Evolutionary conservation across 2,888 invertebrate species (phyloP).

Genomic region (Aradus depressus): DNA sequence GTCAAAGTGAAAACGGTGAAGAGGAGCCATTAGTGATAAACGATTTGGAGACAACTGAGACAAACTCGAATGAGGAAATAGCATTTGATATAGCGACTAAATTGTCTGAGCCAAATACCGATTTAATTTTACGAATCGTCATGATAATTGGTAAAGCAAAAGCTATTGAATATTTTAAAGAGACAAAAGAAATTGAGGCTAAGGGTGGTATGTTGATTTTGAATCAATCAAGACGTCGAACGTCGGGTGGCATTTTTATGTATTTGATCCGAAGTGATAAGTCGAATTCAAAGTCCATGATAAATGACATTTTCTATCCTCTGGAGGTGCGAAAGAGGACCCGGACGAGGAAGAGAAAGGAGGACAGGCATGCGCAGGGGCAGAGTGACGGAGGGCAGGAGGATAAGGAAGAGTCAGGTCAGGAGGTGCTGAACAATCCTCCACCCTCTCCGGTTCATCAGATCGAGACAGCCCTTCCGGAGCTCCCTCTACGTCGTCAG

Average conservation of each 20-base stretch:
- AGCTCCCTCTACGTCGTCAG: conserved; percentile 16
- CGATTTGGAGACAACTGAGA: conserved; percentile 15
- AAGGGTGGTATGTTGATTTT: conserved; percentile 24
- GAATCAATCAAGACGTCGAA: conserved; percentile 20
- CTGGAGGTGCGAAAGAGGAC: background rate
- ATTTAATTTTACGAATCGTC: conserved; percentile 20
- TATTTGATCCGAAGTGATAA: conserved; percentile 14
- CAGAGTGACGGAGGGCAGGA: conserved; percentile 8
- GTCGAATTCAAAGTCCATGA: background rate
- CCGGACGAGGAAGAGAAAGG: background rate
- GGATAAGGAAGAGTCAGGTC: conserved; percentile 11
- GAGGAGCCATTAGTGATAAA: conserved; percentile 16
- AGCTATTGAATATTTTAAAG: conserved; percentile 20
- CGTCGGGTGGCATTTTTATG: conserved; percentile 25
- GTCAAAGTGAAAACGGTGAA: conserved; percentile 7
- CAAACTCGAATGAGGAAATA: conserved; percentile 21
- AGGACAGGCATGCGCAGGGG: no score
- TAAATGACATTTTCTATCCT: conserved; percentile 23
- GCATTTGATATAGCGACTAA: conserved; percentile 21
- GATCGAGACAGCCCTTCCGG: conserved; percentile 9
- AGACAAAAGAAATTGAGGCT: conserved; percentile 22
- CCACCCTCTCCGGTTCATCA: conserved; percentile 23
- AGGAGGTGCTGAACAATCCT: conserved; percentile 20
- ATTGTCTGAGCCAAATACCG: conserved; percentile 19
- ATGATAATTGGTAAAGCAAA: conserved; percentile 20